Evolutionary conservation across 1,140 invertebrate genomes (phyloP), one percentile per base, ranked within the genome.

Genomic region (Bactericera cockerelli): DNA sequence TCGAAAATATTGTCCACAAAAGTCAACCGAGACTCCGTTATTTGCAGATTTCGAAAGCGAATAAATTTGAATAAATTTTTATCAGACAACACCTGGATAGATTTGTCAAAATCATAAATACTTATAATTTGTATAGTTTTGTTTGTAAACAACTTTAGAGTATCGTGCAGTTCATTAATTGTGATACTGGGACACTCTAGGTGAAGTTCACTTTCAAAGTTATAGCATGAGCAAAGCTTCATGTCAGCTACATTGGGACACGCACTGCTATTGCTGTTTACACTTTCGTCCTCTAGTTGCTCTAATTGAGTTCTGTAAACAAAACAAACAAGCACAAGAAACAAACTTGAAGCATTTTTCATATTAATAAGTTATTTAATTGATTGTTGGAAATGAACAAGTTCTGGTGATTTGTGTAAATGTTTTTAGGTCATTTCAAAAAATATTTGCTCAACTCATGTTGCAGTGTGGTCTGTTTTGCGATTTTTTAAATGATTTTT

Each of bases 121-220:
- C 83, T 89, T 64, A 93, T 75, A 25, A 87, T 91, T 67, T 91
- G 86, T 39, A 93, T 82, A 14, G 62, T 74, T 4, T 67, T 64
- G 24, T 62, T 64, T 36, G 81, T 72, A 64, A 82, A 74, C 67
- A 76, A 75, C 59, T 75, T 63, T 16, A 82, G 68, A 10, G 75
- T 75, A 2, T 68, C 71, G 61, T 68, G 72, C 25, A 82, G 68
- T 21, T 73, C 70, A 16, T 75, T 75, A 24, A 82, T 76, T n/a
- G 81, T 82, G 3, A 83, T 83, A 58, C 81, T 84, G 16, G 88
- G 84, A 69, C 90, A 94, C 72, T 94, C 89, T 63, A 93, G 75
- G 73, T 89, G 90, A 56, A 93, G 77, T 26, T 87, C 89, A 74
- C 91, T 87, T 70, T 91, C 87, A 69, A 91, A 88, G 72, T 87